Conservation (phyloP, 1,140 invertebrate genomes). For the Himalopsyche phryganea region DNA sequence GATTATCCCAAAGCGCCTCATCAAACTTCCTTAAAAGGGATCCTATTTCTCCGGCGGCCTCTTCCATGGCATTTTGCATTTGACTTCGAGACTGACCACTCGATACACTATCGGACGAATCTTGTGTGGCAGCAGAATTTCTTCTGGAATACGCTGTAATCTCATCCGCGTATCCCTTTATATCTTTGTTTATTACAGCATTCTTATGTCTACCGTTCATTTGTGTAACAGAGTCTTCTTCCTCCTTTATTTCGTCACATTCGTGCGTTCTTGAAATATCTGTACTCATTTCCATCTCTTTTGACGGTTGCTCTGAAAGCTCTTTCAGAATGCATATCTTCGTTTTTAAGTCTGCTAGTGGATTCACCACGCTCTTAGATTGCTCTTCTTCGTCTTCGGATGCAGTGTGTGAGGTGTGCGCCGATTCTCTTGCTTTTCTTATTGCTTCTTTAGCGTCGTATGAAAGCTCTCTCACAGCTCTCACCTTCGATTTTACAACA, state of each 20-base stretch:
- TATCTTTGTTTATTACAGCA: neutral
- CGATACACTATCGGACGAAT: neutral
- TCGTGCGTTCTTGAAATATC: conserved; percentile 4
- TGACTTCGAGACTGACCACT: conserved; percentile 16
- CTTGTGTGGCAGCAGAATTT: too few relatives aligned
- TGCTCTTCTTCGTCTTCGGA: too few relatives aligned
- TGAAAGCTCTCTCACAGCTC: conserved; percentile 26
- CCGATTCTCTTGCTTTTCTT: conserved; percentile 16
- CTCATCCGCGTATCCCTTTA: too few relatives aligned
- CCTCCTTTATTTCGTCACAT: conserved; percentile 10
- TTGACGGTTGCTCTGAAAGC: neutral
- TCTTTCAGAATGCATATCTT: too few relatives aligned
- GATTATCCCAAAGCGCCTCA: conserved; percentile 57
- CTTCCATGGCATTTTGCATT: conserved; percentile 26
- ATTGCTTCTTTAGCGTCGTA: conserved; percentile 22
- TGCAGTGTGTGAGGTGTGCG: neutral
- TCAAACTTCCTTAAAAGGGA: conserved; percentile 47
- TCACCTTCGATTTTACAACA: conserved; percentile 13
- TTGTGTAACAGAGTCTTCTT: neutral
- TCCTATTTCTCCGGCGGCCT: conserved; percentile 28
- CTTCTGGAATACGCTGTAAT: too few relatives aligned
- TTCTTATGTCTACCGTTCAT: neutral
- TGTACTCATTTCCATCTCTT: conserved; percentile 4
- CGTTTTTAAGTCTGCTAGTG: too few relatives aligned
- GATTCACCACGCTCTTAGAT: too few relatives aligned